These are phyloP conservation scores for Echinarachnius parma DNA, from an alignment of 53 echinoderm and acorn worm species.

Conservation along the genomic window DNA sequence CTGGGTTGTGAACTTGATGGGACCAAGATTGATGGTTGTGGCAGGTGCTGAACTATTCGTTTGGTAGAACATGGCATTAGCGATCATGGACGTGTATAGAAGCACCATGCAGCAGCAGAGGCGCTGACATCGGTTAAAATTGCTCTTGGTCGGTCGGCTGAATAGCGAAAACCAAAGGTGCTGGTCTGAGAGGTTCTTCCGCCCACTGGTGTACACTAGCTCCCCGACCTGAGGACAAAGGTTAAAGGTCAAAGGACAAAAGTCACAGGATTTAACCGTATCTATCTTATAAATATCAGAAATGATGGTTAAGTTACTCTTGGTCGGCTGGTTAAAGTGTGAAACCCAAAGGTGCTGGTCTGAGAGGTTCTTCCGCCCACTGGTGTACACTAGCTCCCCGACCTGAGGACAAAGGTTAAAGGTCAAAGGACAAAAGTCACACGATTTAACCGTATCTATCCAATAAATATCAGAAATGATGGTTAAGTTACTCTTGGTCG, in stretches of 20 bases:
- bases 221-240: slow-evolving; percentile 36
- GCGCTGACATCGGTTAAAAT: slow-evolving; percentile 69
- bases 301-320: slow-evolving; percentile 63
- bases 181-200: slow-evolving; percentile 63
- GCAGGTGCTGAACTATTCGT: slow-evolving; percentile 32
- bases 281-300: no score
- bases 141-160: slow-evolving; percentile 67
- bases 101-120: slow-evolving; percentile 73
- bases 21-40: slow-evolving; percentile 42
- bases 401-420: no score
- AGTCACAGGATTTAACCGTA: no score
- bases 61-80: slow-evolving; percentile 66
- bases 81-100: slow-evolving; percentile 74
- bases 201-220: slow-evolving; percentile 64
- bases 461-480: no score
- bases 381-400: slow-evolving; percentile 60
- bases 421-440: no score
- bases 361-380: slow-evolving; percentile 58
- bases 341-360: slow-evolving; percentile 87
- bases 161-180: slow-evolving; percentile 86
- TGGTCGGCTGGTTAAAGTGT: slow-evolving; percentile 64
- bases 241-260: no score
- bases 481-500: slow-evolving; percentile 63
- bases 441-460: no score
- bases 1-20: slow-evolving; percentile 51